Evolutionary conservation across 2,113 vertebrate species (phyloP).

Genomic region (Cyprinodon tularosa): DNA sequence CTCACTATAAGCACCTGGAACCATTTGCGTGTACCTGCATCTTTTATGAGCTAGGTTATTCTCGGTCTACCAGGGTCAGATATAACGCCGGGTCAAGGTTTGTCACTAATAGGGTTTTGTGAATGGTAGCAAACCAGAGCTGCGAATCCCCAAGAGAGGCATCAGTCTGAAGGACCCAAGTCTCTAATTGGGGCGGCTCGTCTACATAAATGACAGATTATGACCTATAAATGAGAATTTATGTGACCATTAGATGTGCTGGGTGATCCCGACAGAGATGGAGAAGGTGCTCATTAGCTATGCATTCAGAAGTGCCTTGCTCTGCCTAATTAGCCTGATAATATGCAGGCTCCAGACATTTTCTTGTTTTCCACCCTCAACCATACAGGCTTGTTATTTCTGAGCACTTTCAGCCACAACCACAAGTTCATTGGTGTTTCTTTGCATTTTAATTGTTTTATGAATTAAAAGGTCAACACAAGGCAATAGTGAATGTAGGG

Average conservation of each 20-base stretch:
- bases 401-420: constrained; percentile 26
- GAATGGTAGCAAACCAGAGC: constrained; percentile 64
- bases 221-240: constrained; percentile 86
- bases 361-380: constrained; percentile 40
- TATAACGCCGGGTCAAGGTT: constrained; percentile 56
- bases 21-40: constrained; percentile 26
- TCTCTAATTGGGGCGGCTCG: constrained; percentile 78
- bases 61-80: constrained; percentile 56
- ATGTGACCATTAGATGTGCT: constrained; percentile 82
- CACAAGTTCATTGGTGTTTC: constrained; percentile 20
- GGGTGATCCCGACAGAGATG: constrained; percentile 75
- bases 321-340: constrained; percentile 74
- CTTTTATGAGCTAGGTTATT: constrained; percentile 71
- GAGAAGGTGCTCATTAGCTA: constrained; percentile 77
- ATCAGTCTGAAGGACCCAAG: constrained; percentile 64
- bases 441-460: constrained; percentile 17
- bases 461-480: constrained; percentile 21
- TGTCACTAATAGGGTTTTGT: constrained; percentile 75
- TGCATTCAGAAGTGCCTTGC: constrained; percentile 64
- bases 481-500: neutral
- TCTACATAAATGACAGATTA: constrained; percentile 84
- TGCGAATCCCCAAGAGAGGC: constrained; percentile 77
- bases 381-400: constrained; percentile 47
- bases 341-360: constrained; percentile 64
- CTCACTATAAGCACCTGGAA: constrained; percentile 58